Evolutionary conservation across 2,113 vertebrate species (phyloP).

Genomic region (Labrus mixtus): DNA sequence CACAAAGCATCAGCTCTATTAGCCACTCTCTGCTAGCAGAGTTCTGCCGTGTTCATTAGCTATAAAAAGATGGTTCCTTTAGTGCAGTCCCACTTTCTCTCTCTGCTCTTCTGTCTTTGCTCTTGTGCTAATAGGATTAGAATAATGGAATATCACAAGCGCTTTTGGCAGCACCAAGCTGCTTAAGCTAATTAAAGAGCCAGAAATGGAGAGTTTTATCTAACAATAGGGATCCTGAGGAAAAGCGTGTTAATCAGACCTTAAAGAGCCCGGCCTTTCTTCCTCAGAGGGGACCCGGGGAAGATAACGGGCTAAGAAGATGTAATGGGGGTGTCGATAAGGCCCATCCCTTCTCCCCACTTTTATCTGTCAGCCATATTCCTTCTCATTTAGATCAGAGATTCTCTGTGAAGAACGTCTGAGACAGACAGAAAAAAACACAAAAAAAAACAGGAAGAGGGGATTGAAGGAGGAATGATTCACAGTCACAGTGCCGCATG

Average conservation of each 20-base stretch:
- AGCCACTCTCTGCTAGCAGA: background rate
- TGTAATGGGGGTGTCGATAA: conserved; percentile 39
- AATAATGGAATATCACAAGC: conserved; percentile 75
- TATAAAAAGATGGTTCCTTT: conserved; percentile 12
- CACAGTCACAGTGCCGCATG: conserved; percentile 1
- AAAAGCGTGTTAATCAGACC: conserved; percentile 46
- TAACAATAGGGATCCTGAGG: conserved; percentile 43
- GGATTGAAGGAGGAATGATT: conserved; percentile 17
- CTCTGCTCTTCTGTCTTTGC: conserved; percentile 42
- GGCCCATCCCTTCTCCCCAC: background rate
- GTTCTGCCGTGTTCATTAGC: conserved; percentile 1
- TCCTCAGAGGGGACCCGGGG: background rate
- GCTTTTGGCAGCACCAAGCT: conserved; percentile 61
- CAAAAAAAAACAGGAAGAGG: conserved; percentile 32
- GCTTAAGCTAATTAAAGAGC: conserved; percentile 72
- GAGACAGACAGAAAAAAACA: background rate
- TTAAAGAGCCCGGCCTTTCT: conserved; percentile 23
- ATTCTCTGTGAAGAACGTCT: conserved; percentile 2
- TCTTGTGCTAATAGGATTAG: conserved; percentile 74
- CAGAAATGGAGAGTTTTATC: conserved; percentile 59
- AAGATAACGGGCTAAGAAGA: conserved; percentile 48
- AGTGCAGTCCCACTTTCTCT: conserved; percentile 10
- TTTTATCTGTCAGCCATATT: conserved; percentile 26
- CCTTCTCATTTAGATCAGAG: conserved; percentile 28
- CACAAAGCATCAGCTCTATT: conserved; percentile 26